Percentiles rank a stretch among this genome's conserved stretches.
phyloP scores from a whole-genome alignment of 2,113 vertebrate genomes.

The Chaetops frenatus region DNA sequence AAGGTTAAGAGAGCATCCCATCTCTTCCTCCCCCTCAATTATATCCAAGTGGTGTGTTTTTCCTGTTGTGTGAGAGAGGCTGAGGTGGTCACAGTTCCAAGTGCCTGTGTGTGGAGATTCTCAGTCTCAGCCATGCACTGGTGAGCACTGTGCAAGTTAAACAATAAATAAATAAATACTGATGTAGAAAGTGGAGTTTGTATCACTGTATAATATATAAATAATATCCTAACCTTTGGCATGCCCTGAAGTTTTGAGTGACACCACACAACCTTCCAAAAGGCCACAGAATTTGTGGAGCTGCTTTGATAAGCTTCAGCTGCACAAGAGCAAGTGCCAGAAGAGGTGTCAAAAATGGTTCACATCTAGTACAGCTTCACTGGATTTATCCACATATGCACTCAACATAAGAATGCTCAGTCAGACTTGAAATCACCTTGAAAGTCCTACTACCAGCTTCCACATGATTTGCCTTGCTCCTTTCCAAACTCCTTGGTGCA shows the following conservation, averaged over 20 bases:
- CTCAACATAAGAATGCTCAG: not conserved
- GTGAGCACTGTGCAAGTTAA: not conserved
- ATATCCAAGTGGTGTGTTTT: not conserved
- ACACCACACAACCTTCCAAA: not conserved
- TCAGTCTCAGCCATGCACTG: not conserved
- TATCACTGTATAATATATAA: not conserved
- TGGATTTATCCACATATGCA: not conserved
- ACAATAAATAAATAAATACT: not conserved
- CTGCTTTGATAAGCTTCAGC: not conserved
- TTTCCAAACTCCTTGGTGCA: not conserved
- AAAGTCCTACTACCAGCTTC: not conserved
- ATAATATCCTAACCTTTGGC: not conserved
- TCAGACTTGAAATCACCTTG: not conserved
- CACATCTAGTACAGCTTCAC: not conserved
- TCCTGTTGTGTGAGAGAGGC: not conserved
- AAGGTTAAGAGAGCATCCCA: slow-evolving; percentile 25
- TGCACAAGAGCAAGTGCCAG: not conserved
- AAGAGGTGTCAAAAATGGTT: not conserved
- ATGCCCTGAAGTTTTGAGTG: not conserved
- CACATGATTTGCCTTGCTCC: not conserved
- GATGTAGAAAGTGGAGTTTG: not conserved
- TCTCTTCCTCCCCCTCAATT: not conserved
- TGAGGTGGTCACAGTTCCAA: not conserved
- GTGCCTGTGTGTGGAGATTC: not conserved
- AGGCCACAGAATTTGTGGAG: not conserved